Evolutionary conservation across 2,113 vertebrate species (phyloP).

Genomic region (Progne subis): DNA sequence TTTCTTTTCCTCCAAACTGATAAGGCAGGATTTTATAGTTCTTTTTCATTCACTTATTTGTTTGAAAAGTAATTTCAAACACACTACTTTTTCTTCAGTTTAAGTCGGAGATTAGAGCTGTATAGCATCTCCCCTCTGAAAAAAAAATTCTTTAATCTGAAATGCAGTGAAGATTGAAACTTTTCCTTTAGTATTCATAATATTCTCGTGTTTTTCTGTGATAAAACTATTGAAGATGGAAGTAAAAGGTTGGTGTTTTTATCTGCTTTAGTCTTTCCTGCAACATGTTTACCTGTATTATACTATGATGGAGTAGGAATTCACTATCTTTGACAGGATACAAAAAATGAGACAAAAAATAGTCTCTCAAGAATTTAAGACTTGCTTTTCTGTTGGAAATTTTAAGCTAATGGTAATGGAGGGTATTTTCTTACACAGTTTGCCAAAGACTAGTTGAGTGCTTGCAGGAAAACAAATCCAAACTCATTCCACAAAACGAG

Average conservation of each 20-base stretch:
- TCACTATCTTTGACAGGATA: accelerated
- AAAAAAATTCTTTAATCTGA: not conserved
- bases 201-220: not conserved
- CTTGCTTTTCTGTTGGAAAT: not conserved
- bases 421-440: not conserved
- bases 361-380: not conserved
- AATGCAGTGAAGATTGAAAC: not conserved
- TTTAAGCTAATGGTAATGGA: not conserved
- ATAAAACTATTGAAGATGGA: not conserved
- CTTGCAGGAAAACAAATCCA: not conserved
- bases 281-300: not conserved
- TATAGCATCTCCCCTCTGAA: not conserved
- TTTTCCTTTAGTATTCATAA: not conserved
- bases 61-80: not conserved
- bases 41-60: not conserved
- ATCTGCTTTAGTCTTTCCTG: not conserved
- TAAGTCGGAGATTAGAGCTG: not conserved
- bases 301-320: not conserved
- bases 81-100: not conserved
- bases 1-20: not conserved
- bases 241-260: not conserved
- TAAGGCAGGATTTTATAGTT: not conserved
- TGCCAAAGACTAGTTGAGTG: not conserved
- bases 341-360: not conserved
- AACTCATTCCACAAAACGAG: not conserved